Base-by-base conservation (phyloP, 2,888 invertebrate genomes). In the Ptilodon capucinus region DNA sequence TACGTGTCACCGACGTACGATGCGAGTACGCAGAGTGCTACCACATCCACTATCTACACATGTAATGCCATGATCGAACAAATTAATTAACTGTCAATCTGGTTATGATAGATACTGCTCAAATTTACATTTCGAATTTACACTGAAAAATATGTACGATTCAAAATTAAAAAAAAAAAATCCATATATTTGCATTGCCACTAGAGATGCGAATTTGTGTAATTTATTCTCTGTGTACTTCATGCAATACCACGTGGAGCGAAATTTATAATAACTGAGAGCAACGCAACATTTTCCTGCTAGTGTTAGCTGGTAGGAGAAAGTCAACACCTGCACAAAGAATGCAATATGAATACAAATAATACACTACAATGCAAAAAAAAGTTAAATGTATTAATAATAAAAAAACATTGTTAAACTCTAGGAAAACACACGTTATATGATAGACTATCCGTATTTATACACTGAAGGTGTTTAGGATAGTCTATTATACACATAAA, bases 211-310 rank as follows among this genome's bases (percentile, higher is more conserved):
- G 75, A 76, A n/a, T 57, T 68, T 64, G 64, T 76, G 80, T 76
- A 81, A 85, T 84, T 84, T 82, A 75, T 76, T 78, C 34, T 72
- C 54, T 72, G 71, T 78, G 76, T 79, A 82, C 74, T 74, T 80
- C 88, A 88, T 89, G 89, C 89, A 80, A 72, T 71, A 71, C 71
- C 68, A 74, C 63, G 76, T 72, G 74, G 63, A 73, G 75, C 62
- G 75, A 68, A 79, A 72, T 74, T 79, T 72, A 77, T 73, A 66
- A 76, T 71, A 80, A 76, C 76, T 75, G 76, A 84, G 82, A 86
- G 84, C 85, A 85, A 87, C 84, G 90, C 90, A 91, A 90, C 90
- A 90, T 90, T 90, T 91, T 89, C 87, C 86, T 90, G 90, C 91
- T 86, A 85, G 80, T 84, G 90, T 91, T 90, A 90, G 88, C 87